Evolutionary conservation across 2,888 invertebrate genomes (phyloP).

Genomic region (Tetramorium bicarinatum): DNA sequence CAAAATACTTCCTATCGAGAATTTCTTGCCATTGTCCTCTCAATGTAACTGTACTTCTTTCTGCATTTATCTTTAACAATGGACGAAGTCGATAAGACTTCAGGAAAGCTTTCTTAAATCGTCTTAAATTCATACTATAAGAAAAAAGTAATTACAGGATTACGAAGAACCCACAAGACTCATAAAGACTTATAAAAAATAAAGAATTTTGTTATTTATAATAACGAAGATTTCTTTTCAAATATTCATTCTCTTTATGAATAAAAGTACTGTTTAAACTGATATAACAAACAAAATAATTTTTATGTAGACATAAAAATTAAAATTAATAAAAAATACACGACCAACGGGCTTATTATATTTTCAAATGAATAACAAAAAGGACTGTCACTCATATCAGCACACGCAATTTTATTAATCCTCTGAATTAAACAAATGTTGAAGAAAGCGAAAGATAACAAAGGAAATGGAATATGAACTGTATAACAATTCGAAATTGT

Average conservation of each 20-base stretch:
- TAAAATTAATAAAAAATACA: neutral
- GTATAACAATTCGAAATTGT: neutral
- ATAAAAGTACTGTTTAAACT: neutral
- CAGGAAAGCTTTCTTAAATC: neutral
- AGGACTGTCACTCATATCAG: neutral
- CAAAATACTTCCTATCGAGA: constrained; percentile 32
- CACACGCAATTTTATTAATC: neutral
- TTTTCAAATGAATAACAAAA: neutral
- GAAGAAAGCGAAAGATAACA: neutral
- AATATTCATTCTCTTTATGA: neutral
- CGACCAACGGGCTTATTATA: too few species aligned
- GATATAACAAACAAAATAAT: neutral
- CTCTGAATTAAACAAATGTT: neutral
- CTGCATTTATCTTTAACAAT: constrained; percentile 7
- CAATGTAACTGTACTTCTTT: neutral
- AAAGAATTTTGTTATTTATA: neutral
- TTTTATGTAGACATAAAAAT: too few species aligned
- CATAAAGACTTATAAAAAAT: neutral
- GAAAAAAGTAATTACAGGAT: neutral
- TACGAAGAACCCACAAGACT: neutral
- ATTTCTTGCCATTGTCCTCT: constrained; percentile 10
- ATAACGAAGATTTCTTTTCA: neutral
- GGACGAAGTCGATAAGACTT: constrained; percentile 11
- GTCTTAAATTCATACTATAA: neutral
- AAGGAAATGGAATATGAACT: neutral